Conservation (phyloP, 1,140 invertebrate species). For the Drosophila lacteicornis region DNA sequence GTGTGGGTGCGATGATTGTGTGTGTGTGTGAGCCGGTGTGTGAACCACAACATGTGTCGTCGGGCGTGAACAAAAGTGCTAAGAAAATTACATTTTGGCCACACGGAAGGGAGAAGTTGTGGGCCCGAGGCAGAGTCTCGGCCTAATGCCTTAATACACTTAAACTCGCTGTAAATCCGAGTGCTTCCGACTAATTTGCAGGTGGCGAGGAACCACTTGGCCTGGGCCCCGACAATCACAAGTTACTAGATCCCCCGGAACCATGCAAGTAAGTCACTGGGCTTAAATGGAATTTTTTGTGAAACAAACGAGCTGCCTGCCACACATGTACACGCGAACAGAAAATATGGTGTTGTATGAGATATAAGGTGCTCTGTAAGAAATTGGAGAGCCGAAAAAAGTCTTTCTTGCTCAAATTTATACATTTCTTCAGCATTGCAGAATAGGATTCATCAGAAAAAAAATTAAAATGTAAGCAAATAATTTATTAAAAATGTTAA, state of each 20-base stretch:
- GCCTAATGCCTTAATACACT: conserved; percentile 78
- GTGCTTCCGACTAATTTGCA: conserved; percentile 75
- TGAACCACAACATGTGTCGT: conserved; percentile 81
- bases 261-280: conserved; percentile 31
- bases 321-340: not conserved
- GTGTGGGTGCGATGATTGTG: conserved; percentile 3
- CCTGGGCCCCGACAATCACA: conserved; percentile 30
- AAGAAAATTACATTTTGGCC: conserved; percentile 75
- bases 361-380: not conserved
- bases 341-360: not conserved
- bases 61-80: conserved; percentile 82
- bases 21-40: conserved; percentile 53
- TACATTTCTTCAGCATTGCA: not conserved
- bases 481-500: no score
- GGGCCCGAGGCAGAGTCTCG: conserved; percentile 23
- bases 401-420: no score
- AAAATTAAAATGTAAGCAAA: no score
- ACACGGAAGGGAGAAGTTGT: conserved; percentile 31
- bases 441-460: not conserved
- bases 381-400: not conserved
- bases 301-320: conserved; percentile 41
- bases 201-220: conserved; percentile 40
- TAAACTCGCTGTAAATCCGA: conserved; percentile 76
- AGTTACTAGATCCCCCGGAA: conserved; percentile 38
- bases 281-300: conserved; percentile 57